Percentiles rank a stretch among this genome's conserved stretches.
Conservation (phyloP, 2,888 invertebrate genomes). For the Perdita meconis region DNA sequence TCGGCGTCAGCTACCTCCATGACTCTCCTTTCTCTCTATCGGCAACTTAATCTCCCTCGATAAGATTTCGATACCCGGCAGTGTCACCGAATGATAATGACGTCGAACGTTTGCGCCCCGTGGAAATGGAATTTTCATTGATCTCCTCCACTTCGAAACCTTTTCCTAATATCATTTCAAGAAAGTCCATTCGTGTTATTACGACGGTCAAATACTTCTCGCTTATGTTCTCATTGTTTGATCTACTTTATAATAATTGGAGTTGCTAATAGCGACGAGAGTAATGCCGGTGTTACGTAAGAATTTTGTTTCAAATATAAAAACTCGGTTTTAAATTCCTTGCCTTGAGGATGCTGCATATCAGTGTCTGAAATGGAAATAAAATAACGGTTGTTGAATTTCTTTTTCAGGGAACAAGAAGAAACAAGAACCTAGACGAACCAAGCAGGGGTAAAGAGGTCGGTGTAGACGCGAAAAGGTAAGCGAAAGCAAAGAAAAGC, state of each 20-base stretch:
- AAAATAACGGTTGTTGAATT: neutral
- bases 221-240: too few species aligned
- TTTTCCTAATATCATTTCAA: too few species aligned
- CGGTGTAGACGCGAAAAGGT: conserved; percentile 17
- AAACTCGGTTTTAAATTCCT: too few species aligned
- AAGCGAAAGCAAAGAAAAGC: conserved; percentile 7
- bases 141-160: neutral
- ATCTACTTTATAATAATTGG: too few species aligned
- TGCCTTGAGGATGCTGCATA: neutral
- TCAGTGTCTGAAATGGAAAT: neutral
- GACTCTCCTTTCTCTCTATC: conserved; percentile 75
- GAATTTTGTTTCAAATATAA: too few species aligned
- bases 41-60: conserved; percentile 81
- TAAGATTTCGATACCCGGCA: conserved; percentile 68
- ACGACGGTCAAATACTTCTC: too few species aligned
- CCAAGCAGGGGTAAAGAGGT: conserved; percentile 20
- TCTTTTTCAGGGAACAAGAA: conserved; percentile 8
- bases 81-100: conserved; percentile 41
- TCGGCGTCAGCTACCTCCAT: conserved; percentile 57
- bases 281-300: neutral
- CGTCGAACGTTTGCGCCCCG: conserved; percentile 36
- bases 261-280: neutral
- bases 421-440: neutral
- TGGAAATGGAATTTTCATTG: conserved; percentile 32
- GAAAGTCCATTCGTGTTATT: neutral